phyloP scores from a whole-genome alignment of 2,113 vertebrate genomes.

The Psilopogon haemacephalus region DNA sequence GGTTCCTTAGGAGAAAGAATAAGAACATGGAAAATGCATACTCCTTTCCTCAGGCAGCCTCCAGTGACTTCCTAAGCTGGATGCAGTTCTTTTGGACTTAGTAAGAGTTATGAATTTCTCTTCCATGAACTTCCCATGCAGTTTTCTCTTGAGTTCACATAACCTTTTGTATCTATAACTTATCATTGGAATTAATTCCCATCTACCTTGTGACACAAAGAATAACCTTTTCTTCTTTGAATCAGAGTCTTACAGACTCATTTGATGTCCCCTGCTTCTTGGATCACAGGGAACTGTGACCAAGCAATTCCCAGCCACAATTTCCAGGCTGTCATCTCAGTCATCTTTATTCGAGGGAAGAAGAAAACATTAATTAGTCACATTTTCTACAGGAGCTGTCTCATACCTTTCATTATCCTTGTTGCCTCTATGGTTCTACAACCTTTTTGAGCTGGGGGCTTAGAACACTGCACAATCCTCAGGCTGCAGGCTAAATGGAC shows the following conservation, averaged over 20 bases:
- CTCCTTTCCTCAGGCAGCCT: neutral
- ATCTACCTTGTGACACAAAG: neutral
- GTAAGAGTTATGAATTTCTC: neutral
- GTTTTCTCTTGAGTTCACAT: neutral
- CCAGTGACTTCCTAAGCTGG: neutral
- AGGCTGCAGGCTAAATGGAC: too few species aligned
- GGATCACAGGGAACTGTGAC: neutral
- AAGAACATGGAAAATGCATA: neutral
- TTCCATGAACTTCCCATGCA: neutral
- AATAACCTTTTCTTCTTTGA: neutral
- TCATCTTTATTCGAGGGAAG: neutral
- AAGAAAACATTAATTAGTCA: neutral
- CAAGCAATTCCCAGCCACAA: neutral
- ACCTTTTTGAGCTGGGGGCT: neutral
- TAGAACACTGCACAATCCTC: neutral
- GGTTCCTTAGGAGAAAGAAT: neutral
- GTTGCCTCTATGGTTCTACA: neutral
- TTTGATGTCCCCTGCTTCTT: neutral
- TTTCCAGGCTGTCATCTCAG: neutral
- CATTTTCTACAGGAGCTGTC: neutral
- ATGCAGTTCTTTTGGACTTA: neutral
- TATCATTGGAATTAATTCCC: neutral
- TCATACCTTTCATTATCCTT: neutral
- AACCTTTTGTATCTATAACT: neutral
- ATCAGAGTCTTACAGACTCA: neutral